Conservation (phyloP, 2,888 invertebrate species). For the Dynastes maya region DNA sequence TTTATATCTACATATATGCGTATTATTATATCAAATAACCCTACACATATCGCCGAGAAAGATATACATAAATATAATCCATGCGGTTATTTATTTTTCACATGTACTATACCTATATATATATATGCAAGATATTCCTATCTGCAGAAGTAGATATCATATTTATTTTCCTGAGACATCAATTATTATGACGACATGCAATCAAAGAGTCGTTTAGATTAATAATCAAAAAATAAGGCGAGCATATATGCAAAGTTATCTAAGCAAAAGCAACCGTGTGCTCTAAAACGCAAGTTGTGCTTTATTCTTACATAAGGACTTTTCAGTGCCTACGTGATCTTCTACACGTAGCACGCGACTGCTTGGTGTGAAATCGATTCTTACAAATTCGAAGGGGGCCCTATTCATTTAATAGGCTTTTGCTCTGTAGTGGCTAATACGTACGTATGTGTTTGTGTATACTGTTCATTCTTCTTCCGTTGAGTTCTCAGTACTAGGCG, state of each 20-base stretch:
- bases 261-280: neutral
- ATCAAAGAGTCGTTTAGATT: conserved; percentile 30
- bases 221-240: conserved; percentile 15
- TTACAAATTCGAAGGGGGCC: conserved; percentile 16
- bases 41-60: no score
- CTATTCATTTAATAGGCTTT: conserved; percentile 11
- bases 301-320: conserved; percentile 46
- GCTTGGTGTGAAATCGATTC: conserved; percentile 45
- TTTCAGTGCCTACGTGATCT: conserved; percentile 61
- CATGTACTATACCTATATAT: no score
- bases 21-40: no score
- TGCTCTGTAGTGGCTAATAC: neutral
- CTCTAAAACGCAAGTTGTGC: conserved; percentile 18
- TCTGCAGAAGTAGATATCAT: neutral
- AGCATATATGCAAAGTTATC: conserved; percentile 38
- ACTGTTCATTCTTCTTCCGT: no score
- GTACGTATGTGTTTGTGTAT: neutral
- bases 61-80: no score
- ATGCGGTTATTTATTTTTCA: no score
- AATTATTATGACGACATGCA: conserved; percentile 16
- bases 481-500: no score
- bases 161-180: conserved; percentile 10
- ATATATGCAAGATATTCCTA: no score
- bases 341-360: conserved; percentile 56
- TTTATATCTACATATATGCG: no score